Evolutionary conservation across 2,797 vertebrate genomes (phyloP).

Genomic region (Esox lucius): DNA sequence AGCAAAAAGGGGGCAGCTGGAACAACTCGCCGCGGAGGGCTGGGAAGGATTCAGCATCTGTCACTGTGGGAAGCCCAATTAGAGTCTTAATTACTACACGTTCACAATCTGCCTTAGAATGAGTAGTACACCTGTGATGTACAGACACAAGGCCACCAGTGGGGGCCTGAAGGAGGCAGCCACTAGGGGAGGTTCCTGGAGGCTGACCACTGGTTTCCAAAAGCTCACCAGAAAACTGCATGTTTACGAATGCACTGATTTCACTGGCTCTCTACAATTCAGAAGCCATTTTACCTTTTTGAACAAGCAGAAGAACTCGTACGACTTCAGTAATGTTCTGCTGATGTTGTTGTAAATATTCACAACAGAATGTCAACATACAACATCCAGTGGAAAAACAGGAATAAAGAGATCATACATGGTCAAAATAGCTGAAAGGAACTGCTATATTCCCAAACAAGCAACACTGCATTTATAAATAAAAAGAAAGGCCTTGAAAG

Average conservation of each 20-base stretch:
- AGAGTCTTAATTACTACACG: constrained; percentile 53
- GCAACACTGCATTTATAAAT: not conserved
- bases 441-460: not conserved
- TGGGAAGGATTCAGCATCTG: constrained; percentile 43
- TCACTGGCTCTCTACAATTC: not conserved
- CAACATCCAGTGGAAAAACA: not conserved
- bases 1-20: constrained; percentile 21
- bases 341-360: not conserved
- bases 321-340: not conserved
- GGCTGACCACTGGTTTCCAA: constrained; percentile 49
- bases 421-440: not conserved
- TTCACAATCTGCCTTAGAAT: constrained; percentile 47
- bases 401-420: not conserved
- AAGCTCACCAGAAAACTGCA: constrained; percentile 2
- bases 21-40: not conserved
- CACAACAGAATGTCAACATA: not conserved
- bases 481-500: not conserved
- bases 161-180: constrained; percentile 8
- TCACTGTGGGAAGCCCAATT: constrained; percentile 57
- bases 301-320: not conserved
- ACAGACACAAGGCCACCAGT: constrained; percentile 65
- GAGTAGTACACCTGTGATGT: constrained; percentile 70
- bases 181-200: constrained; percentile 22
- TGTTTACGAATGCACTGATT: not conserved
- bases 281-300: not conserved